A percentile compares a stretch with the other conserved stretches of the same genome.
Conservation (phyloP, 2,797 vertebrate genomes). For the Simalia tracyae region DNA sequence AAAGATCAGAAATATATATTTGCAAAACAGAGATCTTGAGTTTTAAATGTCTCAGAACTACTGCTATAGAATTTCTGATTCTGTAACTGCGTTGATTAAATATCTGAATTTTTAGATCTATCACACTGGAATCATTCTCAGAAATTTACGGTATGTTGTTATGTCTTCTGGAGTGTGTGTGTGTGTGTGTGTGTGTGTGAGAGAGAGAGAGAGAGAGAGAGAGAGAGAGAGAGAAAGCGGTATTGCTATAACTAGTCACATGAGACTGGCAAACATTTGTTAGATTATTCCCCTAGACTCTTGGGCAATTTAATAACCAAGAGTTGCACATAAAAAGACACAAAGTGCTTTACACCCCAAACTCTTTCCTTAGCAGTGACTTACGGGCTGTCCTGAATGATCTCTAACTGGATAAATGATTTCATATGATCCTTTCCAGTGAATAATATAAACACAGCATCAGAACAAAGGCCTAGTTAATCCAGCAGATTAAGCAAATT, state of each 20-base stretch:
- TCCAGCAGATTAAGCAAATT: background rate
- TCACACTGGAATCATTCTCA: background rate
- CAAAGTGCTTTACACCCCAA: background rate
- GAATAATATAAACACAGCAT: background rate
- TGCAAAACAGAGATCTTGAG: background rate
- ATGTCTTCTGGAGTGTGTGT: background rate
- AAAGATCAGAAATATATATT: background rate
- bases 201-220: background rate
- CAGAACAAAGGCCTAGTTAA: background rate
- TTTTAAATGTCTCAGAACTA: background rate
- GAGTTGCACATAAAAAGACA: background rate
- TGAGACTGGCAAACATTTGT: background rate
- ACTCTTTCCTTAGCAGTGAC: background rate
- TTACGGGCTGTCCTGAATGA: slow-evolving; percentile 11
- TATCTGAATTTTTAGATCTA: background rate
- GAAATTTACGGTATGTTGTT: background rate
- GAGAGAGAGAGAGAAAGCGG: background rate
- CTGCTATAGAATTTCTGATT: background rate
- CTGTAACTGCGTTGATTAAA: background rate
- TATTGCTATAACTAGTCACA: background rate
- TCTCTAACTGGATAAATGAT: slow-evolving; percentile 21
- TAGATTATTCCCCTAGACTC: background rate
- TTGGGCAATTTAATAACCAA: background rate
- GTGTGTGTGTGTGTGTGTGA: background rate
- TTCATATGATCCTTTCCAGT: slow-evolving; percentile 9